These are phyloP conservation scores for Patella ulyssiponensis DNA, from an alignment of 2,888 invertebrate genomes.

Conservation along the genomic window DNA sequence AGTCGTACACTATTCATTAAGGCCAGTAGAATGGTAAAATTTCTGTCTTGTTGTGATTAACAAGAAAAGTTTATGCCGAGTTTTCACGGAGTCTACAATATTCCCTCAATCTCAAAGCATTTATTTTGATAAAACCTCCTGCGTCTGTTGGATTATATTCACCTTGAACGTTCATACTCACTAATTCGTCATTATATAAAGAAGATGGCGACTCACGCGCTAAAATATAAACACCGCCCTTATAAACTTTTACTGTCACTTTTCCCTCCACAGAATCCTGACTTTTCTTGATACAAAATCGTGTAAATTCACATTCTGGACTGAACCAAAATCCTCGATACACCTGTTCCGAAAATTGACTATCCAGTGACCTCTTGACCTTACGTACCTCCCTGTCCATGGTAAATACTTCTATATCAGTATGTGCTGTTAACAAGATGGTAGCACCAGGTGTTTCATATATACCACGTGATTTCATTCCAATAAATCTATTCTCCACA, in stretches of 20 bases:
- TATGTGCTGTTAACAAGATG: slow-evolving; percentile 82
- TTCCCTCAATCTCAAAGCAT: slow-evolving; percentile 76
- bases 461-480: slow-evolving; percentile 79
- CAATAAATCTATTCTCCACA: slow-evolving; percentile 88
- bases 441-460: slow-evolving; percentile 89
- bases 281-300: slow-evolving; percentile 80
- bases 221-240: slow-evolving; percentile 80
- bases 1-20: too few relatives aligned
- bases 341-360: slow-evolving; percentile 85
- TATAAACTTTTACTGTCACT: slow-evolving; percentile 81
- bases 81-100: too few relatives aligned
- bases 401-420: slow-evolving; percentile 84
- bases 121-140: slow-evolving; percentile 87
- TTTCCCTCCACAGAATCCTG: slow-evolving; percentile 82
- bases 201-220: slow-evolving; percentile 76
- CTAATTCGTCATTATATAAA: too few relatives aligned
- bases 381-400: slow-evolving; percentile 85
- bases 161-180: slow-evolving; percentile 84
- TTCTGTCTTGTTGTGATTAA: too few relatives aligned
- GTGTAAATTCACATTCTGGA: slow-evolving; percentile 83
- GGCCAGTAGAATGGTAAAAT: too few relatives aligned
- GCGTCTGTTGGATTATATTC: slow-evolving; percentile 85
- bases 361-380: slow-evolving; percentile 81
- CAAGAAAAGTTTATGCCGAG: too few relatives aligned
- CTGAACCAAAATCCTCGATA: slow-evolving; percentile 92